Conservation (phyloP, 2,888 invertebrate species). For the Macrosoma leucophasiata region DNA sequence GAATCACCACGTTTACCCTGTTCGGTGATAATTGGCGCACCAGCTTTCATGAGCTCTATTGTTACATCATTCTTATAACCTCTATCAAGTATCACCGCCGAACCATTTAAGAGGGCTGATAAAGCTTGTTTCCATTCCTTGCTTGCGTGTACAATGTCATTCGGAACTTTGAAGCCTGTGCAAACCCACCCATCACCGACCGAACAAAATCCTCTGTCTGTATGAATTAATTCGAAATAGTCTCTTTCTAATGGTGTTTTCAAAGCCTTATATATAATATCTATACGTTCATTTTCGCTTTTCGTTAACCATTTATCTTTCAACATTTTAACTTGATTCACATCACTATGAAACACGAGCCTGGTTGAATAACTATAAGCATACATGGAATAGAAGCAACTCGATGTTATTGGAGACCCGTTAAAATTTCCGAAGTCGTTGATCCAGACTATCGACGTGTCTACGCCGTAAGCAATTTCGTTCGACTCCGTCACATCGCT, state of each 20-base stretch:
- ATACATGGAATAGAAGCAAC: slow-evolving; percentile 18
- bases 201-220: neutral
- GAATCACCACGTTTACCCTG: too few species aligned
- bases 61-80: neutral
- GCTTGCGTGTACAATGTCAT: too few species aligned
- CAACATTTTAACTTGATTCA: neutral
- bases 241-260: neutral
- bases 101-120: too few species aligned
- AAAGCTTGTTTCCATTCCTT: too few species aligned
- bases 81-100: too few species aligned
- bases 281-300: too few species aligned
- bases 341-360: slow-evolving; percentile 1
- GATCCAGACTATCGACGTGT: slow-evolving; percentile 37
- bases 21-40: neutral
- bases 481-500: slow-evolving; percentile 38
- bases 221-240: neutral
- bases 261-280: neutral
- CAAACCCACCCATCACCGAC: too few species aligned
- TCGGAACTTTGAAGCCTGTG: too few species aligned
- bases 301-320: neutral
- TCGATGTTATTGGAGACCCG: slow-evolving; percentile 30
- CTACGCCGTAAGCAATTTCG: slow-evolving; percentile 34
- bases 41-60: neutral
- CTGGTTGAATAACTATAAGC: slow-evolving; percentile 6
- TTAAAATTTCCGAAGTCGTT: slow-evolving; percentile 39